phyloP scores from a whole-genome alignment of 2,797 vertebrate species.

The Oreortyx pictus region DNA sequence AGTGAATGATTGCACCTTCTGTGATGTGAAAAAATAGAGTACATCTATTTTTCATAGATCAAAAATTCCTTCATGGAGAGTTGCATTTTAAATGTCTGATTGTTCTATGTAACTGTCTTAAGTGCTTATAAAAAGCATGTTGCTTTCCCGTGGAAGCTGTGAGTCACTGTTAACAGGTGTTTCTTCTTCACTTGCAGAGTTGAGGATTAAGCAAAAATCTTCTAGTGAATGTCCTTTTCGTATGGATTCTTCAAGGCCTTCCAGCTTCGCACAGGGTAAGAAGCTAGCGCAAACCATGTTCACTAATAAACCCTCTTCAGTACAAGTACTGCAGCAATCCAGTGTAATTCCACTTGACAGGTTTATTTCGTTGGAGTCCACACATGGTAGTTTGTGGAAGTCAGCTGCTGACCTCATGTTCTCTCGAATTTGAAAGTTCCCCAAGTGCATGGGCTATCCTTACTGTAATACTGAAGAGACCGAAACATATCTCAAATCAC shows the following conservation, averaged over 20 bases:
- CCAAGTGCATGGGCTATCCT: conserved; percentile 61
- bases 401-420: conserved; percentile 51
- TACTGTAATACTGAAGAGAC: conserved; percentile 78
- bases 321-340: conserved; percentile 65
- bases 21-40: conserved; percentile 75
- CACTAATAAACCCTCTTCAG: conserved; percentile 52
- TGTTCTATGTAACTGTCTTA: conserved; percentile 60
- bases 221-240: conserved; percentile 54
- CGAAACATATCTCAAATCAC: conserved; percentile 73
- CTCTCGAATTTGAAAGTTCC: conserved; percentile 49
- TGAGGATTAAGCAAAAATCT: conserved; percentile 58
- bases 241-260: conserved; percentile 62
- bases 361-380: conserved; percentile 36
- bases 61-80: conserved; percentile 77
- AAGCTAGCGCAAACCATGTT: conserved; percentile 10
- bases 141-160: conserved; percentile 57
- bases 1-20: conserved; percentile 75
- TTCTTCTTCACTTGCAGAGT: conserved; percentile 41
- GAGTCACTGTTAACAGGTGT: conserved; percentile 51
- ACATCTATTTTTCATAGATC: conserved; percentile 77
- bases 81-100: conserved; percentile 68
- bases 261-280: conserved; percentile 56
- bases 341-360: conserved; percentile 75
- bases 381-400: conserved; percentile 11
- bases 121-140: conserved; percentile 68